phyloP scores from a whole-genome alignment of 2,888 invertebrate genomes.

The Tridacna crocea region DNA sequence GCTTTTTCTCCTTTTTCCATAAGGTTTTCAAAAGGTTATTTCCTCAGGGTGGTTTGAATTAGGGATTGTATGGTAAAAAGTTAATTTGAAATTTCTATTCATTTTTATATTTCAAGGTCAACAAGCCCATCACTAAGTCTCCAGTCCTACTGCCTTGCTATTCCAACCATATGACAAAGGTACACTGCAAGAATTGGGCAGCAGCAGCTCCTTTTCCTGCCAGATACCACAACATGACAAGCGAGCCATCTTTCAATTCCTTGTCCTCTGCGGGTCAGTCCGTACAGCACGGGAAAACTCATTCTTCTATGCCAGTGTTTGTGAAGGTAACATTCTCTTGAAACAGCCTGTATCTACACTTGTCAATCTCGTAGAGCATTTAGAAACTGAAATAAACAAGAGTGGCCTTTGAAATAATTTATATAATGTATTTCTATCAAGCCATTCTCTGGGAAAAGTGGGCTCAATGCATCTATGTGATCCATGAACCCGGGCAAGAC shows the following conservation, averaged over 20 bases:
- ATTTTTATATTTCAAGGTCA: conserved; percentile 85
- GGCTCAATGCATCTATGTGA: no score
- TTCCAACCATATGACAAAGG: conserved; percentile 91
- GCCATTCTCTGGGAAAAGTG: no score
- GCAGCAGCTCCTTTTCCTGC: conserved; percentile 73
- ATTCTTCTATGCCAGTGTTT: conserved; percentile 76
- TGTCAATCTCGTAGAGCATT: no score
- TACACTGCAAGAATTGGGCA: conserved; percentile 83
- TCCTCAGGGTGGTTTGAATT: no score
- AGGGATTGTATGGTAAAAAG: no score
- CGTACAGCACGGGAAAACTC: conserved; percentile 67
- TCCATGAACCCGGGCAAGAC: no score
- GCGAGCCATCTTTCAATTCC: conserved; percentile 74
- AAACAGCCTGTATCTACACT: conserved; percentile 20
- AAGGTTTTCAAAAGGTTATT: no score
- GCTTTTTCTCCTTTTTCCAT: no score
- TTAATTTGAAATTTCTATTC: no score
- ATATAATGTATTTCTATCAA: no score
- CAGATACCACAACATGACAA: conserved; percentile 62
- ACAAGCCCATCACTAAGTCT: conserved; percentile 95
- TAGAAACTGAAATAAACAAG: no score
- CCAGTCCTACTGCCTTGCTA: conserved; percentile 98
- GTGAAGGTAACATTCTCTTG: conserved; percentile 66
- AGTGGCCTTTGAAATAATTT: no score
- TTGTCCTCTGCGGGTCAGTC: conserved; percentile 77